A percentile compares a stretch with the other conserved stretches of the same genome.
Conservation (phyloP, 1,140 invertebrate genomes). For the Amphibalanus amphitrite region DNA sequence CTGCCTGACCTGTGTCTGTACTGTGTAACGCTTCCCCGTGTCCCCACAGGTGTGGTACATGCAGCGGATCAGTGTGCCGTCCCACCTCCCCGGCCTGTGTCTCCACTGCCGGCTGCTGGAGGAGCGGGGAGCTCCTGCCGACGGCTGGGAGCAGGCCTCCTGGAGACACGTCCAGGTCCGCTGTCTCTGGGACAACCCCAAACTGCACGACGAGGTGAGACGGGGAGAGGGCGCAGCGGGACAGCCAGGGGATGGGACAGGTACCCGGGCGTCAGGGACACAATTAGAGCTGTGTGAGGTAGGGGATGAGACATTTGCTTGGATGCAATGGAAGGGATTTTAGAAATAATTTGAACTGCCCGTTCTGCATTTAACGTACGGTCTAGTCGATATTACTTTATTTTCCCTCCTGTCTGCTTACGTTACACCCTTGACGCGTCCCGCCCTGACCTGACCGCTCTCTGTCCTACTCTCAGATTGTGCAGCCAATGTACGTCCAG, state of each 20-base stretch:
- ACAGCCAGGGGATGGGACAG: too few species aligned
- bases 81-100: slow-evolving; percentile 67
- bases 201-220: slow-evolving; percentile 23
- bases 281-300: too few species aligned
- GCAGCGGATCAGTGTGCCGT: slow-evolving; percentile 69
- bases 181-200: slow-evolving; percentile 54
- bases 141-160: slow-evolving; percentile 20
- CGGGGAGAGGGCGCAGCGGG: too few species aligned
- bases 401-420: too few species aligned
- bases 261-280: too few species aligned
- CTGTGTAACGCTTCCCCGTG: neutral
- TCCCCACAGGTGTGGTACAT: slow-evolving; percentile 61
- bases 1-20: too few species aligned
- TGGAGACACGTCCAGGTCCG: slow-evolving; percentile 32
- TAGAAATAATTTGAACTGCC: too few species aligned
- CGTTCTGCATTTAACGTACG: too few species aligned
- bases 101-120: slow-evolving; percentile 25
- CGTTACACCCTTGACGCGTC: too few species aligned
- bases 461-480: slow-evolving; percentile 26
- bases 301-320: too few species aligned
- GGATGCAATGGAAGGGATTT: too few species aligned
- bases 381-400: too few species aligned
- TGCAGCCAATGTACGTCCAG: slow-evolving; percentile 51
- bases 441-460: neutral
- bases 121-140: slow-evolving; percentile 10